These are phyloP conservation scores for Cremastobaeus sp. DNA, from an alignment of 2,888 invertebrate species.

Conservation along the genomic window DNA sequence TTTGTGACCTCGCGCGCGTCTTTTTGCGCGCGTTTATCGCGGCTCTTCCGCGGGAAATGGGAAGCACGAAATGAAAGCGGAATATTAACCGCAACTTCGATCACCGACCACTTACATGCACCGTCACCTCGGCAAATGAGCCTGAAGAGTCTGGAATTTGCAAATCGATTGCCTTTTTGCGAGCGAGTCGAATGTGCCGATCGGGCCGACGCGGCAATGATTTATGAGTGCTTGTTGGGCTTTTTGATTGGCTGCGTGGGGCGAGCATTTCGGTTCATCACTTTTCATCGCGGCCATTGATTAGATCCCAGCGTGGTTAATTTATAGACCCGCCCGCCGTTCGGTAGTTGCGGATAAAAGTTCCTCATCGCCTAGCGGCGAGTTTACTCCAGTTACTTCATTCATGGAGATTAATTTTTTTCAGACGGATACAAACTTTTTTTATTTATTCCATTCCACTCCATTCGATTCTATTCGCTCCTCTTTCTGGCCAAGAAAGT, in stretches of 20 bases:
- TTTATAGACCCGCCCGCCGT: constrained; percentile 1
- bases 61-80: constrained; percentile 24
- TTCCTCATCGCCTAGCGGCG: not conserved
- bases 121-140: constrained; percentile 68
- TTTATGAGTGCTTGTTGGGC: constrained; percentile 30
- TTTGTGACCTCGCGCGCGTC: not conserved
- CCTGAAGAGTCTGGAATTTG: constrained; percentile 56
- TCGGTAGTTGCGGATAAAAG: not conserved
- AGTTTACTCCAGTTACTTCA: too few relatives aligned
- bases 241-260: constrained; percentile 1
- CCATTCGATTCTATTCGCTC: too few relatives aligned
- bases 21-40: not conserved
- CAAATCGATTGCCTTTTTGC: constrained; percentile 45
- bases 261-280: not conserved
- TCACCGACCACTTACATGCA: constrained; percentile 68
- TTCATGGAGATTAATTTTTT: too few relatives aligned
- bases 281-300: constrained; percentile 2
- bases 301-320: constrained; percentile 13
- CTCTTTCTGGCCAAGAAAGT: too few relatives aligned
- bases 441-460: too few relatives aligned
- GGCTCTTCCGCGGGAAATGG: constrained; percentile 12
- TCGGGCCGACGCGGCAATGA: constrained; percentile 17
- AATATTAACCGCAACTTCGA: constrained; percentile 49
- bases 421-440: too few relatives aligned
- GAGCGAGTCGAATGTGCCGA: not conserved